Evolutionary conservation across 92 coral and sea anemone species (phyloP), one percentile per base, ranked within the genome.

Genomic region (Nematostella vectensis): DNA sequence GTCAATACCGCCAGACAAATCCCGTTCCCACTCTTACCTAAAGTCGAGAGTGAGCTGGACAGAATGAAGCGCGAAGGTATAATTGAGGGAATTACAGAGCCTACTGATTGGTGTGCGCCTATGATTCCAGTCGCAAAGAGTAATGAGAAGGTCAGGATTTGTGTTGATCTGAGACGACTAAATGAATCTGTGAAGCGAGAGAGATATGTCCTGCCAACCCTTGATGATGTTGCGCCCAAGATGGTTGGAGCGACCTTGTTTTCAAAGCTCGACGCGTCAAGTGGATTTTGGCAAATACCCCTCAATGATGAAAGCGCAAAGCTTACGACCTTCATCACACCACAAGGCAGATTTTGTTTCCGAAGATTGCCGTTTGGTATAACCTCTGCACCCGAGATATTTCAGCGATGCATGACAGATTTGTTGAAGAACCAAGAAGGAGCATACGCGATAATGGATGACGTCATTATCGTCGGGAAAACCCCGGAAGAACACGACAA

Each of bases 91-190:
- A 36, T 69, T 4, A 69, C 27, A n/a, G 52, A 69, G 52, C 68
- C 76, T 13, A 69, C 68, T 4, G 68, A 69, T 25, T 69, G 76
- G 68, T 69, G 76, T 50, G 59, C 76, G 16, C 76, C 68, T 22
- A 60, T 68, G 40, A 55, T 57, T 19, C 67, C 60, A 0, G 75
- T 69, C 12, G 37, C 57, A 11, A 69, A 69, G 27, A 58, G 55
- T 17, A 58, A 69, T 47, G 67, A 48, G 3, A 65, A 65, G 27
- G 52, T 65, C 27, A 38, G 71, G 62, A 54, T 50, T 22, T 50
- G 68, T 16, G 68, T 61, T 1, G 57, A 69, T 25, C 52, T 69
- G 25, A 69, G 53, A 21, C 63, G 63, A 31, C 27, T 69, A 22
- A 69, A 54, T 16, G 72, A 55, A 20, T 56, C 63, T 0, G 72